These are phyloP conservation scores for Chascanopsetta lugubris DNA, from an alignment of 2,113 vertebrate species.

Conservation along the genomic window DNA sequence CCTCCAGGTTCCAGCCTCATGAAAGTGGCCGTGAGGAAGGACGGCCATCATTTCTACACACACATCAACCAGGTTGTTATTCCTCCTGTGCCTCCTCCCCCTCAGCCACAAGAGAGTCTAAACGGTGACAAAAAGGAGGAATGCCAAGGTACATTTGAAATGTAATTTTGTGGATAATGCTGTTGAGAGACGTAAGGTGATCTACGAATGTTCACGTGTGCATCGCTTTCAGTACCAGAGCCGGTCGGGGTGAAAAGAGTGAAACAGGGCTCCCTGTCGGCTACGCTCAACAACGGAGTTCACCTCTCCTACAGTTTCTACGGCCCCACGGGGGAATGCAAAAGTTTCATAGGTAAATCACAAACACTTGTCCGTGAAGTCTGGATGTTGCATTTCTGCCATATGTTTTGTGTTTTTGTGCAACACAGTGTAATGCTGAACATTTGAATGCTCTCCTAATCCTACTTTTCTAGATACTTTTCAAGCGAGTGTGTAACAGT, in stretches of 20 bases:
- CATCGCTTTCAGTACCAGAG: conserved; percentile 46
- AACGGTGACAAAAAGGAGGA: conserved; percentile 10
- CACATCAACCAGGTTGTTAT: conserved; percentile 73
- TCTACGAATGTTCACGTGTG: neutral
- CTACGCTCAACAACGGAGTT: conserved; percentile 87
- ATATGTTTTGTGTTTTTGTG: too few relatives aligned
- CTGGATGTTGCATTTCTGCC: too few relatives aligned
- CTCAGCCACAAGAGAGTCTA: conserved; percentile 42
- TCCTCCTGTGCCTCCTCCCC: neutral
- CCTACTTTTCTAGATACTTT: too few relatives aligned
- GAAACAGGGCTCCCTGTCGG: conserved; percentile 88
- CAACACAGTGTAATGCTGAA: too few relatives aligned
- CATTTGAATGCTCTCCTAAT: too few relatives aligned
- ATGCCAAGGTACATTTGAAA: conserved; percentile 24
- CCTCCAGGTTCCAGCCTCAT: conserved; percentile 83
- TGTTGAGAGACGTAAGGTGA: neutral
- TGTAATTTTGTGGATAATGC: neutral
- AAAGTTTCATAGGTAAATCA: conserved; percentile 82
- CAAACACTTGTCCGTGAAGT: too few relatives aligned
- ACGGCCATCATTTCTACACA: conserved; percentile 89
- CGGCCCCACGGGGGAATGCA: conserved; percentile 78
- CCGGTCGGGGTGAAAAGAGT: conserved; percentile 63
- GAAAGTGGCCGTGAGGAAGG: conserved; percentile 87
- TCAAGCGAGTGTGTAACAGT: too few relatives aligned
- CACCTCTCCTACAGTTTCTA: conserved; percentile 88